A percentile compares a stretch with the other conserved stretches of the same genome.
Conservation (phyloP, 2,888 invertebrate species). For the Aethes cnicana region DNA sequence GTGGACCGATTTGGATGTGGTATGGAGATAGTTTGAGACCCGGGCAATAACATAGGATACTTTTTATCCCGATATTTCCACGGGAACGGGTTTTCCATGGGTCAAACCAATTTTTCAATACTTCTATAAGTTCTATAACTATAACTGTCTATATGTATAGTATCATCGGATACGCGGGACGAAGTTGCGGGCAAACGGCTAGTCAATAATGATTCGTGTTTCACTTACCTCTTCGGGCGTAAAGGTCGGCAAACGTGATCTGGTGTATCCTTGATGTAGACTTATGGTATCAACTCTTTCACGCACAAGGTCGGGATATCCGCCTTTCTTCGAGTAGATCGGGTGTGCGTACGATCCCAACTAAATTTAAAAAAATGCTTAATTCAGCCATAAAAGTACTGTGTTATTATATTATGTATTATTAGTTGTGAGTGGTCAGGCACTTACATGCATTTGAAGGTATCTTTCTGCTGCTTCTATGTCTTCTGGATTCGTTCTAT, state of each 20-base stretch:
- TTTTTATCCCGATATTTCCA: too few relatives aligned
- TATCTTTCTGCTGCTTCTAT: conserved; percentile 77
- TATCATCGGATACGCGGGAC: too few relatives aligned
- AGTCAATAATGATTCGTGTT: too few relatives aligned
- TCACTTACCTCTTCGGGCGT: conserved; percentile 64
- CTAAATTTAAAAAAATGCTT: conserved; percentile 48
- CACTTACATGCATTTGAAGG: conserved; percentile 80
- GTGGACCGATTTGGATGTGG: too few relatives aligned
- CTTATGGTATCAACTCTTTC: conserved; percentile 69
- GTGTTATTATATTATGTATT: not conserved
- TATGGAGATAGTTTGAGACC: too few relatives aligned
- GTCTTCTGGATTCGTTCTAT: conserved; percentile 67
- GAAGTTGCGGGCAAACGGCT: too few relatives aligned
- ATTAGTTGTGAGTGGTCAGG: too few relatives aligned
- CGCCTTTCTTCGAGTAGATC: conserved; percentile 71
- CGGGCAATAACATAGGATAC: too few relatives aligned
- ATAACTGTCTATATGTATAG: too few relatives aligned
- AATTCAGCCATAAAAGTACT: not conserved
- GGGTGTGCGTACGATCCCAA: conserved; percentile 78
- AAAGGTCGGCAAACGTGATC: conserved; percentile 77
- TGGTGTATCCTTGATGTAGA: conserved; percentile 62
- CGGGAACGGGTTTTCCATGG: too few relatives aligned
- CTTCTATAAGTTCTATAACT: too few relatives aligned
- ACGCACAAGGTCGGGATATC: conserved; percentile 75
- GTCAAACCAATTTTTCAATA: too few relatives aligned